Evolutionary conservation across 1,140 invertebrate genomes (phyloP), one percentile per base, ranked within the genome.

Genomic region (Penaeus vannamei): DNA sequence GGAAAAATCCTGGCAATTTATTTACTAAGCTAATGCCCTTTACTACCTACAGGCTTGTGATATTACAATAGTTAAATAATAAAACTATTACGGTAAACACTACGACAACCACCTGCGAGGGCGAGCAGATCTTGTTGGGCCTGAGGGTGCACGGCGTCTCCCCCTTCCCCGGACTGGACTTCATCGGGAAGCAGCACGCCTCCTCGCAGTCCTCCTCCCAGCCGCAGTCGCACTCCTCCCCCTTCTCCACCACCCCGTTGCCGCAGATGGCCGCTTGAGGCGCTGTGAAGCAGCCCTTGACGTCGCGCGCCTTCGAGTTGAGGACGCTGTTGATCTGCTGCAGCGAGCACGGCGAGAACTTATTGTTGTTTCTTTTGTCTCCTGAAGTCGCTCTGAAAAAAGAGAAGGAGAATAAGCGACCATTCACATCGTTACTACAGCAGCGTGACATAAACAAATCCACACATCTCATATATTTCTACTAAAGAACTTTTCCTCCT

Each of bases 141-240:
- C 96, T 96, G 85, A 97, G 94, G n/a, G 95, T 96, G 92, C 97
- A 98, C 0, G 97, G 97, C 22, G 95, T 95, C 92, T 98, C 96
- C 86, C 96, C 95, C 26, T 93, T 90, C 0, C 95, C 94, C 8
- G 96, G 96, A 91, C 97, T 95, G 77, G 95, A 95, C 66, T 96
- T 95, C 94, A 98, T 97, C 29, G 98, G 98, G 92, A 96, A 96
- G 93, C 99, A 99, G 92, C 99, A 99, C 26, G 95, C 94, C 92
- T 99, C 97, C 85, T 96, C 95, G 93, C 98, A 99, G 92, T 98
- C 97, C 92, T 97, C 96, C 92, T 98, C 97, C 97, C 98, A 99
- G 42, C 99, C 99, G 93, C 98, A 99, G 93, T 99, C 99, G 93
- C 98, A 99, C 92, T 99, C 96, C 93, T 99, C 98, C 8, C 96